Evolutionary conservation across 2,888 invertebrate species (phyloP).

Genomic region (Drosophila kanekoi): DNA sequence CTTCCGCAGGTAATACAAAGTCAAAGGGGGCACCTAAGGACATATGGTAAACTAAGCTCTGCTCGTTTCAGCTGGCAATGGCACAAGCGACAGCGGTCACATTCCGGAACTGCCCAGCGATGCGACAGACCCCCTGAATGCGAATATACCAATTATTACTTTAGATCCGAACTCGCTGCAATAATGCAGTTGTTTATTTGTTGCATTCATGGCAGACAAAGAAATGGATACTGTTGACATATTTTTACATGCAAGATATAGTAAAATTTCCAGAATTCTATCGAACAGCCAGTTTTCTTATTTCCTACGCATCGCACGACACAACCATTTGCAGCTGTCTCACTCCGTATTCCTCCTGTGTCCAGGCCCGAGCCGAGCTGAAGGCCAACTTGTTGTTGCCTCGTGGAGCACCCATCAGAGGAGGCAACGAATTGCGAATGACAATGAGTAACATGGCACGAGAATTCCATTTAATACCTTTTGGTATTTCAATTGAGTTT

Average conservation of each 20-base stretch:
- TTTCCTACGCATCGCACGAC: background rate
- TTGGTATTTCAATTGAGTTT: background rate
- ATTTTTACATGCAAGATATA: slow-evolving; percentile 54
- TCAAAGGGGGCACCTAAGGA: slow-evolving; percentile 6
- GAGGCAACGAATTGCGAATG: slow-evolving; percentile 14
- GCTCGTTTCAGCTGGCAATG: slow-evolving; percentile 36
- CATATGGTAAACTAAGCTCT: background rate
- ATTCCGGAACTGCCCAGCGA: slow-evolving; percentile 37
- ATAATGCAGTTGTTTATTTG: slow-evolving; percentile 18
- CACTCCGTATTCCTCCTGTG: slow-evolving; percentile 13
- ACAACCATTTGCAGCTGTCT: slow-evolving; percentile 33
- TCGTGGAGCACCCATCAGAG: background rate
- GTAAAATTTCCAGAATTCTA: slow-evolving; percentile 24
- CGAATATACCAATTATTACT: slow-evolving; percentile 58
- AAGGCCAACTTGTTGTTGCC: background rate
- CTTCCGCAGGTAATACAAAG: slow-evolving; percentile 27
- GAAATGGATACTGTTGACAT: slow-evolving; percentile 23
- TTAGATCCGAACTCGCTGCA: slow-evolving; percentile 52
- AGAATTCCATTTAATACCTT: background rate
- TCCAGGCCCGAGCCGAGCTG: background rate
- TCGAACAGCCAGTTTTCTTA: background rate
- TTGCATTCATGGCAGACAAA: background rate
- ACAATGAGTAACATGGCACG: slow-evolving; percentile 13
- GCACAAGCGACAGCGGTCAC: slow-evolving; percentile 32
- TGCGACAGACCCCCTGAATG: slow-evolving; percentile 14